Conservation (phyloP, 2,888 invertebrate genomes). For the Heterodera filipjevi region DNA sequence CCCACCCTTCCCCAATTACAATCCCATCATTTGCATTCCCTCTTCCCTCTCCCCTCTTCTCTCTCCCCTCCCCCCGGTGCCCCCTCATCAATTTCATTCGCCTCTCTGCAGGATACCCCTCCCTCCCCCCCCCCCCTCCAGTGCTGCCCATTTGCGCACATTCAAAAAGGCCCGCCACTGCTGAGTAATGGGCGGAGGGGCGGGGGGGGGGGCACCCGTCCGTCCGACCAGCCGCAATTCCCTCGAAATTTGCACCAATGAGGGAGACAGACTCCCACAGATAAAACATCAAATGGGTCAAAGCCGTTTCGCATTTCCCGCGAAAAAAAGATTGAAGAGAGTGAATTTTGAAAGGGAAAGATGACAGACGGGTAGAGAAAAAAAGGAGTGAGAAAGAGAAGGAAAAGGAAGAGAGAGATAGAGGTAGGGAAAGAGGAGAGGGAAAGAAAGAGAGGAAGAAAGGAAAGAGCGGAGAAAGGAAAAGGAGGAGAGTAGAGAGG, state of each 20-base stretch:
- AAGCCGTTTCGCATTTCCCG: slow-evolving; percentile 9
- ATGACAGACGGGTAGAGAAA: neutral
- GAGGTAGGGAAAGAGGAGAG: no score
- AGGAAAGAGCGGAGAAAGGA: no score
- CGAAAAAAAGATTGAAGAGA: neutral
- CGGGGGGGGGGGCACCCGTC: neutral
- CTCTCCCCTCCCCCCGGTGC: neutral
- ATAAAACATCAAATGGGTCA: slow-evolving; percentile 12
- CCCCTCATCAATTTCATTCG: slow-evolving; percentile 13
- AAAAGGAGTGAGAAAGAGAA: neutral
- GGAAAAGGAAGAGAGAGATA: no score
- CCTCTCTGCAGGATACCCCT: slow-evolving; percentile 17
- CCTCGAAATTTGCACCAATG: slow-evolving; percentile 15
- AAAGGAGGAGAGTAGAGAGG: neutral
- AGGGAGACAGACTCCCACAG: neutral
- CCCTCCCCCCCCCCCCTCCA: neutral
- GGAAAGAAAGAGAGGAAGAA: no score
- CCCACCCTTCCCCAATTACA: neutral
- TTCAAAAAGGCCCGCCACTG: slow-evolving; percentile 19
- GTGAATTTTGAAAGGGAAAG: neutral
- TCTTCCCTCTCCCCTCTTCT: no score
- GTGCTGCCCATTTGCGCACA: slow-evolving; percentile 6
- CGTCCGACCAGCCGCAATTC: slow-evolving; percentile 3
- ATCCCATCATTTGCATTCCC: neutral
- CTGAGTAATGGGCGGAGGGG: slow-evolving; percentile 3